These are phyloP conservation scores for rabbit (Oryctolagus cuniculus) DNA, from an alignment of 2,113 vertebrate species.

Conservation along the genomic window mOryCun1.1 NC_091450.1:14827501-14828000, in stretches of 20 bases:
- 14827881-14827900: not conserved
- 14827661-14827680: not conserved
- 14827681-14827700: not conserved
- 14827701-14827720: constrained; percentile 11
- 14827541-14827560: not conserved
- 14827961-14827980: no score
- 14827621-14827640: not conserved
- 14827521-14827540: not conserved
- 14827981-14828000: no score
- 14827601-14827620: not conserved
- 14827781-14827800: not conserved
- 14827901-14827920: not conserved
- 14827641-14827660: constrained; percentile 24
- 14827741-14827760: not conserved
- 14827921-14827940: no score
- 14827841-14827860: not conserved
- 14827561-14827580: not conserved
- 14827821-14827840: constrained; percentile 15
- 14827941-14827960: no score
- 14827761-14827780: constrained; percentile 3
- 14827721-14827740: not conserved
- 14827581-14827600: not conserved
- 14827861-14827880: not conserved
- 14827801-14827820: constrained; percentile 51
- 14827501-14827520: not conserved